A percentile compares a stretch with the other conserved stretches of the same genome.
Evolutionary conservation across 2,888 invertebrate genomes (phyloP).

Genomic region (Eupelmus urozonus): DNA sequence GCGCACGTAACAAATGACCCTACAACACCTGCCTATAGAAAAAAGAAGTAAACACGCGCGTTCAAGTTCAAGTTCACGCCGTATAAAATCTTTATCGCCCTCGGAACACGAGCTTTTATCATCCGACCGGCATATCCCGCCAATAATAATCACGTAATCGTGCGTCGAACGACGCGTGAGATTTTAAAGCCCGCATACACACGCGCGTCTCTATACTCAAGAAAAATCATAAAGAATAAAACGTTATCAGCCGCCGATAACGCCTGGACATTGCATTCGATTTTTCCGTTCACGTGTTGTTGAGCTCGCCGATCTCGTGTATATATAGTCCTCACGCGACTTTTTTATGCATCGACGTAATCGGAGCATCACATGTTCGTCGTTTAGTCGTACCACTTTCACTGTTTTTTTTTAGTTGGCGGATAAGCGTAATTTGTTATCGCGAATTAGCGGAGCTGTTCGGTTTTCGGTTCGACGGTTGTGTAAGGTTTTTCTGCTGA

Average conservation of each 20-base stretch:
- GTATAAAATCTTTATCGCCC: neutral
- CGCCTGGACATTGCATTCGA: neutral
- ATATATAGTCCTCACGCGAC: slow-evolving; percentile 18
- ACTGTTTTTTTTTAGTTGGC: neutral
- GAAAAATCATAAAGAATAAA: too few species aligned
- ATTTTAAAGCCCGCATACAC: neutral
- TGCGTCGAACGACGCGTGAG: neutral
- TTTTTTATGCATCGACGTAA: neutral
- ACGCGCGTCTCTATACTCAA: neutral
- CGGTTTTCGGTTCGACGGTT: too few species aligned
- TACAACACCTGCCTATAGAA: neutral
- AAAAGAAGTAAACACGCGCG: neutral
- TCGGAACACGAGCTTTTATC: neutral
- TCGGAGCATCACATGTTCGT: neutral
- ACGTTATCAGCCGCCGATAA: too few species aligned
- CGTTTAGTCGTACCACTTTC: neutral
- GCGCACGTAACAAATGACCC: too few species aligned
- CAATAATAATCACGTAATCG: slow-evolving; percentile 2
- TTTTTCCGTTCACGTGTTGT: slow-evolving; percentile 34
- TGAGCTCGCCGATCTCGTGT: neutral
- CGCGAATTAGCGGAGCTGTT: neutral
- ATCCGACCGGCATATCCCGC: neutral
- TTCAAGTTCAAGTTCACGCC: slow-evolving; percentile 9
- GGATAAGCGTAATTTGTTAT: neutral
- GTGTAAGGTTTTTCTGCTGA: too few species aligned